These are phyloP conservation scores for Pseudomyrmex pallidus DNA, from an alignment of 1,140 invertebrate genomes.

Conservation along the genomic window DNA sequence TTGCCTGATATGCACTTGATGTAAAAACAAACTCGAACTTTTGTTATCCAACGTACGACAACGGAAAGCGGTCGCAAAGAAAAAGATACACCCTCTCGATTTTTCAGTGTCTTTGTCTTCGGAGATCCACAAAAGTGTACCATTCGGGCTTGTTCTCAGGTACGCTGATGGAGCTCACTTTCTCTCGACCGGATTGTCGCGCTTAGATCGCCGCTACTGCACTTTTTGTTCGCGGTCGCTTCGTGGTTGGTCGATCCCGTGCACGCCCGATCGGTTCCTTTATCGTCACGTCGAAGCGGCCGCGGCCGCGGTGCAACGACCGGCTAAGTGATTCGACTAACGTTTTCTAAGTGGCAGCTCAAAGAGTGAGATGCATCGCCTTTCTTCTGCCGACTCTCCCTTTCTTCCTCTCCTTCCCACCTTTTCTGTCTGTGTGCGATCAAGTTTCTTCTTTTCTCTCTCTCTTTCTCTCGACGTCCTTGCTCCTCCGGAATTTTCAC, in stretches of 20 bases:
- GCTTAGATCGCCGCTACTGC: constrained; percentile 36
- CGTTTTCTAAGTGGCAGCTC: constrained; percentile 63
- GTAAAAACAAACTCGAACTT: constrained; percentile 10
- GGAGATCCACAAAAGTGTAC: constrained; percentile 29
- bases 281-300: constrained; percentile 57
- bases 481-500: constrained; percentile 12
- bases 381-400: not conserved
- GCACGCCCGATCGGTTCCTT: constrained; percentile 71
- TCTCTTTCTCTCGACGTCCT: not conserved
- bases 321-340: constrained; percentile 65
- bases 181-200: constrained; percentile 59
- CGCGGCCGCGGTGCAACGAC: constrained; percentile 70
- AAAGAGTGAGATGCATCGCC: constrained; percentile 38
- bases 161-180: constrained; percentile 60
- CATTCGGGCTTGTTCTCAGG: constrained; percentile 5
- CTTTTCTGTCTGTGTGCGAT: too few relatives aligned
- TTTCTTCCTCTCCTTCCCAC: not conserved
- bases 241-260: constrained; percentile 63
- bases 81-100: not conserved
- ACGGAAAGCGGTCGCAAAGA: constrained; percentile 19
- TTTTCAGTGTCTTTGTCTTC: not conserved
- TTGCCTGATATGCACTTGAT: not conserved
- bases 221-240: constrained; percentile 50
- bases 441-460: constrained; percentile 16
- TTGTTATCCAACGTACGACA: not conserved